Evolutionary conservation across 2,113 vertebrate species (phyloP), one percentile per base, ranked within the genome.

Genomic region (Podarcis muralis): DNA sequence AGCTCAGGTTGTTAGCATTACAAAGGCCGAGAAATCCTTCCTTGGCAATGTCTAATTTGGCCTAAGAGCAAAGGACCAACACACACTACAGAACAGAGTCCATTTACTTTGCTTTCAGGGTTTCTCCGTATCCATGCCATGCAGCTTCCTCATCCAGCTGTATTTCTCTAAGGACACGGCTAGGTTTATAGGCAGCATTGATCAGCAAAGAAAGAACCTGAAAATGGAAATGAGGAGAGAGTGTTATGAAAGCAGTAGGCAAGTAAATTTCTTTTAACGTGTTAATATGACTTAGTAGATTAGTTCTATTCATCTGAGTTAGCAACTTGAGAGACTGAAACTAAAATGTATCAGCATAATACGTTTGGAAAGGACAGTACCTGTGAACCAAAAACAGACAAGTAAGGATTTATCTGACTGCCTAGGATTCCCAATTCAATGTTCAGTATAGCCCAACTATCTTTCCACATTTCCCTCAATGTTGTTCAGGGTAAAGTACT

Each of bases 181-280:
- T 99, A 32, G 99, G 99, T 92, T 99, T 99, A 95, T 99, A 99
- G 59, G 99, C 99, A 0, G 99, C 98, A 59, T 99, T 99, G 96
- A 99, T 99, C 93, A 99, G 94, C 81, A 99, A 95, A 86, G 98
- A 98, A 93, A 99, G 96, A 90, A 99, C 99, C 99, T 99, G 85
- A 35, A 57, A 65, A 88, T 0, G 5, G 9, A 9, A 12, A 12
- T 27, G 75, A 90, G 69, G 74, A 27, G 30, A 40, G 30, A 92
- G 6, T 79, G 90, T 8, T 53, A 27, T 15, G 89, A 92, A 59
- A 89, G 0, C 0, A 92, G 94, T 57, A 87, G 90, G 77, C 84
- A 62, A 86, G 43, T 32, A 87, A 81, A 94, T 88, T 83, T 68
- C 32, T 65, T 90, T 74, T 68, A 59, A 92, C 92, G 86, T 81